A percentile compares a stretch with the other conserved stretches of the same genome.
phyloP scores from a whole-genome alignment of 2,797 vertebrate genomes.

The Diceros bicornis region DNA sequence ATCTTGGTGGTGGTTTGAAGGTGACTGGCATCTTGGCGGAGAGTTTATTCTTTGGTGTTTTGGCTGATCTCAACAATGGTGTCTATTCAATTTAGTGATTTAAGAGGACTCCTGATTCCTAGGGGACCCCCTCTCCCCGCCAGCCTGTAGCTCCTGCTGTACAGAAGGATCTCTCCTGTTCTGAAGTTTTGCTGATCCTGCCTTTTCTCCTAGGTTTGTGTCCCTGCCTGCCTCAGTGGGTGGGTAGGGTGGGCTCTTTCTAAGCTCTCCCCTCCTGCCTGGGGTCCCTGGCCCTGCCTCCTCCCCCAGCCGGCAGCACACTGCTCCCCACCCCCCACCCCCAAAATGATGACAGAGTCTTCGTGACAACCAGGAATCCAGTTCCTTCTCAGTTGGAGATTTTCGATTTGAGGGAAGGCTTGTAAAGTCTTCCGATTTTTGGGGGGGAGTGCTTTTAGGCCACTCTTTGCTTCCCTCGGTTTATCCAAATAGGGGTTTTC shows the following conservation, averaged over 20 bases:
- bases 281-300: too few species aligned
- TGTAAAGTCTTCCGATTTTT: not conserved
- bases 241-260: not conserved
- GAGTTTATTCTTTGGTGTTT: not conserved
- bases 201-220: not conserved
- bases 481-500: not conserved
- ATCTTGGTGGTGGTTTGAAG: constrained; percentile 18
- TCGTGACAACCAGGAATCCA: not conserved
- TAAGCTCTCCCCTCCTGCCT: not conserved
- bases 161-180: not conserved
- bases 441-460: not conserved
- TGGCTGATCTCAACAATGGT: not conserved
- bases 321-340: not conserved
- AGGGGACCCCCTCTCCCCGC: not conserved
- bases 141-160: not conserved
- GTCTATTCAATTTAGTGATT: not conserved
- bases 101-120: not conserved
- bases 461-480: not conserved
- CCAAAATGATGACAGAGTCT: not conserved
- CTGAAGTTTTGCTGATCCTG: not conserved
- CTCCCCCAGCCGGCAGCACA: not conserved
- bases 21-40: not conserved
- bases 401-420: not conserved
- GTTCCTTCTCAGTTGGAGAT: not conserved
- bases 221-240: not conserved